Evolutionary conservation across 2,888 invertebrate species (phyloP), one percentile per base, ranked within the genome.

Genomic region (Drosophila lutescens): DNA sequence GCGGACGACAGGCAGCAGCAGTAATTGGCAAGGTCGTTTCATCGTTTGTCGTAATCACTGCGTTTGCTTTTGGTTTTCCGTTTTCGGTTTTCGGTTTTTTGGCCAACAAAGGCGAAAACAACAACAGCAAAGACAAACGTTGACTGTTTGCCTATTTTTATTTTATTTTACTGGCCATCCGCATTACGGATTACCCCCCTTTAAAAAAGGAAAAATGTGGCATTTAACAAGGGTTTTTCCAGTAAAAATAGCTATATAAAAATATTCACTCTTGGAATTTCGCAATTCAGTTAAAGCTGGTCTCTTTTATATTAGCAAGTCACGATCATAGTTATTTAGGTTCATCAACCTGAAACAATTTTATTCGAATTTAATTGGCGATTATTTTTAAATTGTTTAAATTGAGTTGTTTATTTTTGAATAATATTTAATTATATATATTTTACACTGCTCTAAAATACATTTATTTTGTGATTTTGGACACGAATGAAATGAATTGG

Each of bases 11-110:
- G 59, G 54, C 77, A 85, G 46, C 82, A 76, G 77, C 79, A 77
- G 89, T 89, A 86, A 90, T 90, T 88, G 89, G 89, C 90, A 90
- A 90, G 90, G 90, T 90, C 91, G 91, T 90, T 91, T 73, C 91
- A 81, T 80, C 90, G 89, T 90, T 91, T 89, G 83, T 78, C 79
- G 90, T 86, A 88, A 84, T 86, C 88, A 77, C 81, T 40, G 62
- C 57, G 66, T 72, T 74, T 75, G 76, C 62, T 68, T 75, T 74
- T 55, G 15, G 44, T 53, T 57, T 68, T 71, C 51, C 30, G 46
- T 55, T 49, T 67, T 43, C 43, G 6, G 20, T 43, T 43, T 80
- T 80, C 75, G 71, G 71, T 4, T n/a, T 78, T 84, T 84, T 80
- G 74, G 67, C 85, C 80, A 79, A 80, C 78, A 68, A 69, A 73